Conservation (phyloP, 2,797 vertebrate species). For the Anolis apletophallus region DNA sequence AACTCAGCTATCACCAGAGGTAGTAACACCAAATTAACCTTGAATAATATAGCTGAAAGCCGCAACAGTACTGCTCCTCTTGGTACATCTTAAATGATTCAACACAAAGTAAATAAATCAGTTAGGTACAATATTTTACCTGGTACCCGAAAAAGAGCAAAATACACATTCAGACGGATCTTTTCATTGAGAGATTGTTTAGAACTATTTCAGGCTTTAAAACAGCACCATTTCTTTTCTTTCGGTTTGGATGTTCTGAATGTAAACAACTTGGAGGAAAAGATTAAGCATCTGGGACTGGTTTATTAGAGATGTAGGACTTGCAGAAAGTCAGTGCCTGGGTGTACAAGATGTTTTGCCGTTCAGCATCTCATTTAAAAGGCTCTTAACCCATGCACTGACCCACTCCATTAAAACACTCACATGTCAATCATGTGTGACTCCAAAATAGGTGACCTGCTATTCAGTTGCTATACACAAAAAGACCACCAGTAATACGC, state of each 20-base stretch:
- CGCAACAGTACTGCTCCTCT: conserved; percentile 4
- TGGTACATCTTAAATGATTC: conserved; percentile 23
- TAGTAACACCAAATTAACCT: conserved; percentile 29
- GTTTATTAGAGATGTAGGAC: neutral
- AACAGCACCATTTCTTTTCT: neutral
- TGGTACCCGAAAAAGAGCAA: neutral
- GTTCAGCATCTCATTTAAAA: neutral
- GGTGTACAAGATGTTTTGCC: neutral
- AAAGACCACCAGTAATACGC: neutral
- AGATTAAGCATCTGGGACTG: neutral
- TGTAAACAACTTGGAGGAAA: neutral
- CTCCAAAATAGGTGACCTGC: neutral
- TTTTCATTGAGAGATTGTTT: neutral
- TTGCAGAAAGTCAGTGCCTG: neutral
- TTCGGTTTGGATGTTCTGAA: neutral
- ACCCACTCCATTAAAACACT: neutral
- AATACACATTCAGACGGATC: neutral
- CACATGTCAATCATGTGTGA: neutral
- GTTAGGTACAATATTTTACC: neutral
- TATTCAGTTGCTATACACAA: neutral
- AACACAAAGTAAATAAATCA: conserved; percentile 34
- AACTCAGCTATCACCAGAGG: neutral
- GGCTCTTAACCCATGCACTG: neutral
- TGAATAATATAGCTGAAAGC: conserved; percentile 17
- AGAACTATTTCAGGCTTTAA: neutral